phyloP scores from a whole-genome alignment of 2,113 vertebrate species.

The Pitta sordida region DNA sequence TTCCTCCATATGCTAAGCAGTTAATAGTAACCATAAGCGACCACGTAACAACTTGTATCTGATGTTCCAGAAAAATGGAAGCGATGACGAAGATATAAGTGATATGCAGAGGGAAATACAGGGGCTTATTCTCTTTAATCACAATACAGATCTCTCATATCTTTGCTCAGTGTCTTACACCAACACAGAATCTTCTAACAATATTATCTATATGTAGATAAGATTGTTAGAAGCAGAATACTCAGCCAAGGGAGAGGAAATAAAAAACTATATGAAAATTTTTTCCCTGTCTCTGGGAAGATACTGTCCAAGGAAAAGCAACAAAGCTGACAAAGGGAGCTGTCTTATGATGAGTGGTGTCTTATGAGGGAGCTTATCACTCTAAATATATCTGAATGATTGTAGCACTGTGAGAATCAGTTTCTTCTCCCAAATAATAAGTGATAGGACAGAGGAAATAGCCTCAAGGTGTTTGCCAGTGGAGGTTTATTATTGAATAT shows the following conservation, averaged over 20 bases:
- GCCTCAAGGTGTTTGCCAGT: background rate
- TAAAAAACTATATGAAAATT: background rate
- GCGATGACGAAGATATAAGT: background rate
- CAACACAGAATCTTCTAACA: background rate
- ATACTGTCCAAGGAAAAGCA: background rate
- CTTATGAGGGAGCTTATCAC: background rate
- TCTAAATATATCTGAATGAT: background rate
- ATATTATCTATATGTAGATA: background rate
- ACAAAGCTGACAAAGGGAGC: background rate
- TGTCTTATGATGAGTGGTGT: rapidly evolving
- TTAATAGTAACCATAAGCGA: background rate
- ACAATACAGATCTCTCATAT: background rate
- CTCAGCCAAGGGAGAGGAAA: background rate
- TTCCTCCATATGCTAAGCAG: background rate
- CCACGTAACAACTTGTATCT: background rate
- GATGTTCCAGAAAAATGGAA: background rate
- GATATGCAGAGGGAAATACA: background rate
- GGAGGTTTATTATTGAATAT: background rate
- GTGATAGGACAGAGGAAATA: background rate
- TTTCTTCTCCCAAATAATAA: background rate
- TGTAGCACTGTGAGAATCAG: background rate
- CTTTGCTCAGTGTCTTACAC: background rate
- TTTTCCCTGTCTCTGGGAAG: background rate
- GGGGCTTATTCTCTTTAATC: background rate
- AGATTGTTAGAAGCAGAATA: background rate